Evolutionary conservation across 2,888 invertebrate species (phyloP), one percentile per base, ranked within the genome.

Genomic region (Coleophora flavipennella): DNA sequence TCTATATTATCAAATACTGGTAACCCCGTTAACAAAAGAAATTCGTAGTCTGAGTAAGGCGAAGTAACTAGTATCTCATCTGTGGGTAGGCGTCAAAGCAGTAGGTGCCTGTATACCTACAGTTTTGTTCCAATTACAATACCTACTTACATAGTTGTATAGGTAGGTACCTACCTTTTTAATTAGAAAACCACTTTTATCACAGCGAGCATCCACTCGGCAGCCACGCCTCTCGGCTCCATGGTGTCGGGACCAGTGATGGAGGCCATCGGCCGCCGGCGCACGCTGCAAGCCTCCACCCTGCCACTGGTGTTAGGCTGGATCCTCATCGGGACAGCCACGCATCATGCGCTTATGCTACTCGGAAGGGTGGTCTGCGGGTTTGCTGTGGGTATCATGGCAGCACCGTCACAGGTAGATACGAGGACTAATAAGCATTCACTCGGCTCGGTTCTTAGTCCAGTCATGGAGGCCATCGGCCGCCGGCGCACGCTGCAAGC

Each of bases 351-450:
- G 0, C 57, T 87, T 33, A 63, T 93, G 33, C 72, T 93, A 31
- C 65, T 87, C 1, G 93, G 92, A 2, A 84, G 93, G 50, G 70
- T 91, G 13, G 71, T 91, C 8, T 90, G 91, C 45, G 93, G 92
- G 20, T 87, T 91, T 48, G 89, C 92, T 0, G 91, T 92, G 0
- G 93, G 93, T 42, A 78, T 91, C 42, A 86, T 90, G 58, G 91
- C 91, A 1, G 92, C 92, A 36, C 91, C 92, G 3, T 89, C 89
- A 32, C 92, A 92, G 88, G 92, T 92, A 71, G n/a, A n/a, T n/a
- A n/a, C n/a, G n/a, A n/a, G n/a, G n/a, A n/a, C n/a, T n/a, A n/a
- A n/a, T n/a, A n/a, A 91, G 92, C 54, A 88, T 93, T 9, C 93
- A 93, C 61, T 92, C 92, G 25, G 88, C n/a, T n/a, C n/a, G n/a